phyloP scores from a whole-genome alignment of 2,797 vertebrate genomes.

The Poecilia gillii region DNA sequence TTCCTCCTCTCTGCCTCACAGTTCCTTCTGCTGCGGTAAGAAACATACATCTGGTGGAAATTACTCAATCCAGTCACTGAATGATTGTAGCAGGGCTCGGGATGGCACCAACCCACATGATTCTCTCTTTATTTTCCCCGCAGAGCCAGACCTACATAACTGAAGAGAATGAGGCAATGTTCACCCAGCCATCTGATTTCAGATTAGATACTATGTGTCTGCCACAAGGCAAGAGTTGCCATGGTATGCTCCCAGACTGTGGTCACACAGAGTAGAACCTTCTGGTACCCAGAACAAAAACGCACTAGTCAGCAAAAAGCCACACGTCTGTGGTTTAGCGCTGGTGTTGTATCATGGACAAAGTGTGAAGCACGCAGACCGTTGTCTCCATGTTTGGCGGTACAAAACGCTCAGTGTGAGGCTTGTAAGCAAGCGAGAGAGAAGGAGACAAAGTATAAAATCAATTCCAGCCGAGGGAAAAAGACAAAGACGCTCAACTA shows the following conservation, averaged over 20 bases:
- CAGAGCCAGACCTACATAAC: conserved; percentile 22
- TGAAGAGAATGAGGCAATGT: conserved; percentile 5
- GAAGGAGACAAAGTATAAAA: conserved; percentile 10
- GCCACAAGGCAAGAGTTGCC: conserved; percentile 22
- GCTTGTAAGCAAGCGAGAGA: neutral
- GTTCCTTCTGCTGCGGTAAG: conserved; percentile 23
- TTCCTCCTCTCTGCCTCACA: conserved; percentile 18
- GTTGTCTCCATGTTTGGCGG: conserved; percentile 44
- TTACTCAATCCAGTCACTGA: conserved; percentile 35
- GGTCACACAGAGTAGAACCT: conserved; percentile 60
- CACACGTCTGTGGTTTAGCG: conserved; percentile 55
- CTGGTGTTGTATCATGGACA: conserved; percentile 61
- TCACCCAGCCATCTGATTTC: conserved; percentile 35
- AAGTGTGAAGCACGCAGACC: conserved; percentile 52
- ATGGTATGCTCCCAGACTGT: conserved; percentile 23
- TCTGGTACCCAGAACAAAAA: conserved; percentile 47
- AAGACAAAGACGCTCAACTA: neutral
- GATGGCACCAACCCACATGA: conserved; percentile 42
- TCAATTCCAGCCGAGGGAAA: conserved; percentile 2
- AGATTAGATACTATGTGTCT: conserved; percentile 46
- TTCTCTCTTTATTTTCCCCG: conserved; percentile 10
- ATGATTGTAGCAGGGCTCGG: conserved; percentile 23
- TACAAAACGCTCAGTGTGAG: conserved; percentile 51
- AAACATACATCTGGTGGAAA: conserved; percentile 70
- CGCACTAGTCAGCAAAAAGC: conserved; percentile 59